A percentile compares a stretch with the other conserved stretches of the same genome.
phyloP scores from a whole-genome alignment of 2,113 vertebrate species.

The Hypomesus transpacificus region DNA sequence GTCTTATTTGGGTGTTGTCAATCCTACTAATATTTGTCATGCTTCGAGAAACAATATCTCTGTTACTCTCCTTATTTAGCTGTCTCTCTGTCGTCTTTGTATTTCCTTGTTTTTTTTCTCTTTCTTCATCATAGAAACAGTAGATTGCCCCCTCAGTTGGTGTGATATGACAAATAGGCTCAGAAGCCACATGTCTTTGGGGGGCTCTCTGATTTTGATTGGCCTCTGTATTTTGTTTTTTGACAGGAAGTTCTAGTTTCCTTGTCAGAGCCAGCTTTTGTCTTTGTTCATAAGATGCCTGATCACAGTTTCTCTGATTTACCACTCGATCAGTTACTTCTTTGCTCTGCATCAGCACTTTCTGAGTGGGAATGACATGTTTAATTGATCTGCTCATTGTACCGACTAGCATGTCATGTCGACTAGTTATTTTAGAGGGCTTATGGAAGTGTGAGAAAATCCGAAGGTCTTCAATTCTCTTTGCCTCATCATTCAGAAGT shows the following conservation, averaged over 20 bases:
- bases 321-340: constrained; percentile 69
- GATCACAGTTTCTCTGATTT: constrained; percentile 65
- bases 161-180: constrained; percentile 78
- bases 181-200: constrained; percentile 61
- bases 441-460: constrained; percentile 76
- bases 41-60: constrained; percentile 53
- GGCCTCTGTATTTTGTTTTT: constrained; percentile 58
- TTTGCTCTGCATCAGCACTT: constrained; percentile 71
- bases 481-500: constrained; percentile 50
- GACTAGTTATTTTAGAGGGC: constrained; percentile 55
- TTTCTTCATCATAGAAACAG: constrained; percentile 75
- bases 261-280: constrained; percentile 51
- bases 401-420: constrained; percentile 45
- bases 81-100: constrained; percentile 55
- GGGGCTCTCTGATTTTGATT: constrained; percentile 50
- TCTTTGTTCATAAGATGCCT: constrained; percentile 65
- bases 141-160: constrained; percentile 80
- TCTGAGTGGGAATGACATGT: constrained; percentile 68
- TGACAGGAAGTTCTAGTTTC: constrained; percentile 62
- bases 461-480: constrained; percentile 62
- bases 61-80: constrained; percentile 58
- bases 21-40: constrained; percentile 63
- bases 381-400: constrained; percentile 58
- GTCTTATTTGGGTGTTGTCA: constrained; percentile 38
- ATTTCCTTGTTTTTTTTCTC: constrained; percentile 41